phyloP scores from a whole-genome alignment of 2,797 vertebrate genomes.

The Sandelia bainsii region DNA sequence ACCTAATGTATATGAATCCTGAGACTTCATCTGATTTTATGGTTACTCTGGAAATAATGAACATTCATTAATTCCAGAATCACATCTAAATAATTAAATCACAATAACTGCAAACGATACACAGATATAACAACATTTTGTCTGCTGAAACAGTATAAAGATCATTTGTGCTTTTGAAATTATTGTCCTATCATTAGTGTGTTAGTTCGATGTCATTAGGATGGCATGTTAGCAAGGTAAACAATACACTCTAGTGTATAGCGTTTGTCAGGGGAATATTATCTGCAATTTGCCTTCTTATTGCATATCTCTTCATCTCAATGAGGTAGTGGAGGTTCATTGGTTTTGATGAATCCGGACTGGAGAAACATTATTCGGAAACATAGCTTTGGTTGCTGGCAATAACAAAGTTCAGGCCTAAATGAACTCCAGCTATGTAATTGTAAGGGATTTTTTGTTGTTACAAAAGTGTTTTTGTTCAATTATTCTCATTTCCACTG shows the following conservation, averaged over 20 bases:
- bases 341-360: slow-evolving; percentile 62
- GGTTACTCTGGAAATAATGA: slow-evolving; percentile 64
- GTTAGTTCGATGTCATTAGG: slow-evolving; percentile 55
- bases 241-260: slow-evolving; percentile 44
- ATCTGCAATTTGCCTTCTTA: slow-evolving; percentile 62
- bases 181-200: slow-evolving; percentile 55
- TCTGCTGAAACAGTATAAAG: slow-evolving; percentile 30
- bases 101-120: slow-evolving; percentile 52
- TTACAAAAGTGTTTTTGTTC: slow-evolving; percentile 74
- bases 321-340: slow-evolving; percentile 55
- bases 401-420: slow-evolving; percentile 69
- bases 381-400: slow-evolving; percentile 69
- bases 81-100: slow-evolving; percentile 61
- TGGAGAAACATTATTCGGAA: slow-evolving; percentile 62
- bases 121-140: slow-evolving; percentile 40
- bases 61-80: slow-evolving; percentile 47
- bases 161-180: slow-evolving; percentile 60
- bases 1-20: slow-evolving; percentile 47
- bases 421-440: slow-evolving; percentile 76
- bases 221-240: slow-evolving; percentile 58
- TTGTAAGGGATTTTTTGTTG: slow-evolving; percentile 68
- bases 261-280: slow-evolving; percentile 54
- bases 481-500: slow-evolving; percentile 82
- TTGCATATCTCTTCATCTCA: slow-evolving; percentile 66
- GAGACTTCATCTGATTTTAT: slow-evolving; percentile 63